Base-by-base conservation (phyloP, 2,797 vertebrate species). In the Pipistrellus nathusii region DNA sequence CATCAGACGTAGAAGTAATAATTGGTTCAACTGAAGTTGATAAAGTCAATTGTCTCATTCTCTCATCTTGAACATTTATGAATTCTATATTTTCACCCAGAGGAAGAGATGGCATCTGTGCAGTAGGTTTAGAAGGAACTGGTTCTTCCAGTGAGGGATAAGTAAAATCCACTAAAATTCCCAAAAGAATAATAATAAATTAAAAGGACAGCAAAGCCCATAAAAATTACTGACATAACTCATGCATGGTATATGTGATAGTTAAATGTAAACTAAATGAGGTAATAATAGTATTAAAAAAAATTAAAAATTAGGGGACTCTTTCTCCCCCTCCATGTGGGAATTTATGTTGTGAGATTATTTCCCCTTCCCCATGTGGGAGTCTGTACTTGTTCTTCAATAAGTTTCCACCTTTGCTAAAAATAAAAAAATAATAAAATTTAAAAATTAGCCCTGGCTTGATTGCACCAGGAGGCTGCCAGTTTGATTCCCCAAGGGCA, bases 91-190 rank as follows among this genome's bases (percentile, higher is more conserved):
- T 98, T 95, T 99, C 98, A 51, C 97, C 98, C 48, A 84, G 48
- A 53, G 98, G 89, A 78, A 97, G 96, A 21, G 97, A 96, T 78
- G 98, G 98, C 6, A 98, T 85, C 95, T 96, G 97, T 84, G 90
- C 97, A 97, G 97, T 88, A 90, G 98, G 98, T 51, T 96, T 97
- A 21, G 98, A 94, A 90, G 99, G 98, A 97, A 95, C 46, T 83
- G 98, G 94, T 89, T 99, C 99, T 97, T 99, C 99, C 80, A 99
- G 98, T 55, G 99, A 99, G 1, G 99, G 99, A 88, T 99, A 99
- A 73, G 98, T 99, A 96, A 99, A 99, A 98, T 99, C 98, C 98
- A 99, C 99, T 99, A 96, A 94, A 87, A 30, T 32, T 3, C 2
- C n/a, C 92, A 90, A 96, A 96, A 96, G 20, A 95, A 95, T 44